Conservation (phyloP, 2,888 invertebrate genomes). For the Hypomecis atomaria region DNA sequence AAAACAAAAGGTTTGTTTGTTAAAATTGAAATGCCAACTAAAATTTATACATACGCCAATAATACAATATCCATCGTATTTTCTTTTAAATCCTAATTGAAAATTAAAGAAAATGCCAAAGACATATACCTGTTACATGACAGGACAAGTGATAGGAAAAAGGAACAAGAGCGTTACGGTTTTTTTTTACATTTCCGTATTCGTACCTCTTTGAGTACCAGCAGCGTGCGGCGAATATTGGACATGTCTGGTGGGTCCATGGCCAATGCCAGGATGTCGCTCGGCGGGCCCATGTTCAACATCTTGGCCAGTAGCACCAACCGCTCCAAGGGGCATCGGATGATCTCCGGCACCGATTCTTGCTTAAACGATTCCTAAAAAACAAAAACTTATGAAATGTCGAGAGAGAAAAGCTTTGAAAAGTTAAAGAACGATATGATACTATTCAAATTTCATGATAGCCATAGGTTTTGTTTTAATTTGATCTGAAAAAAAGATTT, state of each 20-base stretch:
- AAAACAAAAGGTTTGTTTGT: too few species aligned
- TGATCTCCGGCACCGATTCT: slow-evolving; percentile 89
- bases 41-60: too few species aligned
- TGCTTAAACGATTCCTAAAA: slow-evolving; percentile 75
- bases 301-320: slow-evolving; percentile 92
- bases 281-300: slow-evolving; percentile 92
- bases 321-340: slow-evolving; percentile 91
- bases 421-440: neutral
- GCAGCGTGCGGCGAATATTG: slow-evolving; percentile 92
- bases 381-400: slow-evolving; percentile 1
- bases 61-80: too few species aligned
- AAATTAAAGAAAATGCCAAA: too few species aligned
- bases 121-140: too few species aligned
- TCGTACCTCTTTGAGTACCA: slow-evolving; percentile 91
- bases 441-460: too few species aligned
- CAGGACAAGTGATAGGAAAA: too few species aligned
- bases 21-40: too few species aligned
- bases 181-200: neutral
- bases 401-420: neutral
- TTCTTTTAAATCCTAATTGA: too few species aligned
- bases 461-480: too few species aligned
- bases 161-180: too few species aligned
- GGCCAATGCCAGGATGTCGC: slow-evolving; percentile 91
- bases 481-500: too few species aligned
- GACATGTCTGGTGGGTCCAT: slow-evolving; percentile 94